Evolutionary conservation across 2,888 invertebrate species (phyloP).

Genomic region (Cyrtodaria siliqua): DNA sequence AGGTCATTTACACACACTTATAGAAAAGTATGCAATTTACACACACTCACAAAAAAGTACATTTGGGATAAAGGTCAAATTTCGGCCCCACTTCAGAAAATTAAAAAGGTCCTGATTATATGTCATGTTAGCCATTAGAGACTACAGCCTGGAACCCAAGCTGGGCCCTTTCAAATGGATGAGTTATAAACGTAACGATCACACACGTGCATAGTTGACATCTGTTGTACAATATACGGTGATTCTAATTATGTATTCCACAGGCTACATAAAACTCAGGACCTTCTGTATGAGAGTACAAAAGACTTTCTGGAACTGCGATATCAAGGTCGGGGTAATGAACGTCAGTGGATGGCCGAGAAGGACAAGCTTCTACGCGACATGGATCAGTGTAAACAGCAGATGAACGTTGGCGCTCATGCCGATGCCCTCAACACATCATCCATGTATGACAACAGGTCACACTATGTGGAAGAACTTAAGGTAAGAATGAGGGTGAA

Average conservation of each 20-base stretch:
- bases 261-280: slow-evolving; percentile 86
- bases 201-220: too few species aligned
- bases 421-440: slow-evolving; percentile 68
- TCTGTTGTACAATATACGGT: too few species aligned
- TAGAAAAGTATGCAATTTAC: too few species aligned
- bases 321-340: slow-evolving; percentile 82
- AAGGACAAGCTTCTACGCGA: slow-evolving; percentile 84
- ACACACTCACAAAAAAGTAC: too few species aligned
- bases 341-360: slow-evolving; percentile 85
- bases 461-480: slow-evolving; percentile 74
- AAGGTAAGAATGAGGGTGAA: slow-evolving; percentile 71
- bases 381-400: slow-evolving; percentile 78
- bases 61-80: too few species aligned
- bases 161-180: too few species aligned
- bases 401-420: slow-evolving; percentile 52
- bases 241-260: slow-evolving; percentile 27
- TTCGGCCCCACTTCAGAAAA: too few species aligned
- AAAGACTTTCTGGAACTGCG: slow-evolving; percentile 85
- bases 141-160: too few species aligned
- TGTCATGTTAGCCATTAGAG: too few species aligned
- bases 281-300: slow-evolving; percentile 86
- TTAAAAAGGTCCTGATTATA: too few species aligned
- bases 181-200: too few species aligned
- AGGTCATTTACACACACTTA: too few species aligned
- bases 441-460: slow-evolving; percentile 56